phyloP scores from a whole-genome alignment of 1,140 invertebrate genomes.

The Schlechtendalia chinensis region DNA sequence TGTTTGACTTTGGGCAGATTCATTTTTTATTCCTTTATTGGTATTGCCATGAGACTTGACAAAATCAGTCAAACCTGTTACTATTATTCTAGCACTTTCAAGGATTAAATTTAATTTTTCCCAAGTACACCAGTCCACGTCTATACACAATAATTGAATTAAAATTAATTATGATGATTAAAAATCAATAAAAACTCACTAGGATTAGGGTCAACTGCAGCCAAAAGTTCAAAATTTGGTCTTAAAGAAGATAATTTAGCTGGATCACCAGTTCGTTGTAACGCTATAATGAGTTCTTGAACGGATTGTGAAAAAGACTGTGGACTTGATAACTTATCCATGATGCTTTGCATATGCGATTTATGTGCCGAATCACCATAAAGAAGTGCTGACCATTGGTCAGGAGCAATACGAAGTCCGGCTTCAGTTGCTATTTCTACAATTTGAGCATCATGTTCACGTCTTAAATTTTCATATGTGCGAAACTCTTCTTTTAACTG shows the following conservation, averaged over 20 bases:
- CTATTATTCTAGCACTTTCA: conserved; percentile 77
- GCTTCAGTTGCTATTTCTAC: conserved; percentile 97
- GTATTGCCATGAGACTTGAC: conserved; percentile 71
- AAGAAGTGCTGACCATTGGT: conserved; percentile 95
- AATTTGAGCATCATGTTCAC: conserved; percentile 98
- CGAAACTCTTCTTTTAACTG: conserved; percentile 97
- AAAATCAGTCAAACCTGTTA: conserved; percentile 81
- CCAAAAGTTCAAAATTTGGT: conserved; percentile 79
- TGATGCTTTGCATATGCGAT: conserved; percentile 98
- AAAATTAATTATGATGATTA: not conserved
- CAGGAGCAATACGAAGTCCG: conserved; percentile 92
- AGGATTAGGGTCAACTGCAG: conserved; percentile 78
- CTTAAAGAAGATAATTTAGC: conserved; percentile 75
- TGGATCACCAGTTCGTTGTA: conserved; percentile 88
- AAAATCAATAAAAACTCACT: conserved; percentile 58
- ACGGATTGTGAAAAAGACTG: conserved; percentile 81
- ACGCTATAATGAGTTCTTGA: conserved; percentile 86
- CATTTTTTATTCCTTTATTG: conserved; percentile 57
- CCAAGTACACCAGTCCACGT: conserved; percentile 66
- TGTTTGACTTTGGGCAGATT: conserved; percentile 52
- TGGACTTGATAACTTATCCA: conserved; percentile 89
- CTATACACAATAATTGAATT: conserved; percentile 12
- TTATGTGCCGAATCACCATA: conserved; percentile 95
- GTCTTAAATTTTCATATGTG: conserved; percentile 85
- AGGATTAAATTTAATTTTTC: conserved; percentile 72